phyloP scores from a whole-genome alignment of 2,888 invertebrate species.

The Platypus cylindrus region DNA sequence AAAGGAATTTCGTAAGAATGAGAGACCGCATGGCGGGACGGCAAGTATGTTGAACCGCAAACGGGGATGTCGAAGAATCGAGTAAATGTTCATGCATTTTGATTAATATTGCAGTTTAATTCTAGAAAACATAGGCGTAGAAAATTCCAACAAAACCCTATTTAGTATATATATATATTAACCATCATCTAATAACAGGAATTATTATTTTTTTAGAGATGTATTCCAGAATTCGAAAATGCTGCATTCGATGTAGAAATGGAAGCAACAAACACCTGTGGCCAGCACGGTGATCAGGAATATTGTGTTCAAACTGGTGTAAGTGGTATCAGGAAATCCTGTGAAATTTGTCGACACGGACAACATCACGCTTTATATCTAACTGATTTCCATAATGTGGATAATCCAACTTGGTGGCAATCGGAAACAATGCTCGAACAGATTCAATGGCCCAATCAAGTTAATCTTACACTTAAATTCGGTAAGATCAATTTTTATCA shows the following conservation, averaged over 20 bases:
- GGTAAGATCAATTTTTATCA: conserved; percentile 16
- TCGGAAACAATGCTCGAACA: conserved; percentile 95
- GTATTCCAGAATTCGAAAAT: conserved; percentile 93
- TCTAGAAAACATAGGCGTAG: conserved; percentile 6
- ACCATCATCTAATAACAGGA: too few relatives aligned
- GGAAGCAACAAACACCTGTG: conserved; percentile 94
- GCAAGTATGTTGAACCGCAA: conserved; percentile 12
- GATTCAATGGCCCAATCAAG: conserved; percentile 80
- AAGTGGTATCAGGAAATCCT: conserved; percentile 55
- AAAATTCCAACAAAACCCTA: too few relatives aligned
- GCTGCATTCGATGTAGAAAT: conserved; percentile 83
- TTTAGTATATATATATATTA: too few relatives aligned
- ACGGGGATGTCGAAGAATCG: conserved; percentile 7
- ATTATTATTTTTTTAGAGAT: conserved; percentile 65
- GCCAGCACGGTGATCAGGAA: conserved; percentile 61
- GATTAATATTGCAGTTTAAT: conserved; percentile 7
- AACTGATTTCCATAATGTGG: conserved; percentile 84
- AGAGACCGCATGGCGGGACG: conserved; percentile 15
- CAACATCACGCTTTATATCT: conserved; percentile 66
- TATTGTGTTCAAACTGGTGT: conserved; percentile 89
- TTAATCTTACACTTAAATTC: conserved; percentile 53
- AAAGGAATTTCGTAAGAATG: conserved; percentile 7
- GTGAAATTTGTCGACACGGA: conserved; percentile 60
- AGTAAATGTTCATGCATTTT: too few relatives aligned
- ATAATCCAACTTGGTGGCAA: conserved; percentile 94